These are phyloP conservation scores for Sinella curviseta DNA, from an alignment of 1,140 invertebrate species.

Conservation along the genomic window DNA sequence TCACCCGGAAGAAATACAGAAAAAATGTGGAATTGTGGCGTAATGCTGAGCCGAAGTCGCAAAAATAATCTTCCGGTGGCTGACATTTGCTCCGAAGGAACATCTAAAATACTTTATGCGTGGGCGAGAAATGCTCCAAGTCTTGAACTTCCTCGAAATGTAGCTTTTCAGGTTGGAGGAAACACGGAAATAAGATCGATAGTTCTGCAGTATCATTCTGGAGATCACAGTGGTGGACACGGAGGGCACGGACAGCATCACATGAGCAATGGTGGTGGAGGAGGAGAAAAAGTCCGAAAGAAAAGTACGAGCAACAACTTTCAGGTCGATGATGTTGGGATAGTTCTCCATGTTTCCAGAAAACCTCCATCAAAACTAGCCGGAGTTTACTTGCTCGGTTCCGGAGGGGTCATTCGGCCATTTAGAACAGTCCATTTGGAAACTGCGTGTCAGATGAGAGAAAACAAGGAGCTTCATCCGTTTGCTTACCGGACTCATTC, in stretches of 20 bases:
- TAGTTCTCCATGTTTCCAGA: conserved; percentile 23
- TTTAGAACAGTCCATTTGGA: conserved; percentile 78
- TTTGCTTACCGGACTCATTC: conserved; percentile 94
- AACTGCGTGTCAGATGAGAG: conserved; percentile 74
- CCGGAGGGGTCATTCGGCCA: conserved; percentile 72
- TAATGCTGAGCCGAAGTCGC: conserved; percentile 70
- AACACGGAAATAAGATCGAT: conserved; percentile 73
- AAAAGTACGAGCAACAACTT: too few relatives aligned
- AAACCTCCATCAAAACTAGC: conserved; percentile 59
- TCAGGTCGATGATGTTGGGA: not conserved
- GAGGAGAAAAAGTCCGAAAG: too few relatives aligned
- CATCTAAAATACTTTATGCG: conserved; percentile 82
- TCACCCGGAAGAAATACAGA: conserved; percentile 72
- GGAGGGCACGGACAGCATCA: conserved; percentile 70
- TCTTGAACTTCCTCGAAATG: conserved; percentile 78
- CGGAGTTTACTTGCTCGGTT: conserved; percentile 82
- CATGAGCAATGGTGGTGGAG: conserved; percentile 63
- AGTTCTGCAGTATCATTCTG: conserved; percentile 92
- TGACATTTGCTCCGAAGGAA: conserved; percentile 61
- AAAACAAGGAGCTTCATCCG: conserved; percentile 84
- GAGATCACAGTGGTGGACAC: conserved; percentile 44
- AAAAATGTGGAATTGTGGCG: conserved; percentile 89
- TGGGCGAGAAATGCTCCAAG: conserved; percentile 94
- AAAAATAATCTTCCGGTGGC: conserved; percentile 60
- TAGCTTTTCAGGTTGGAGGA: conserved; percentile 76